These are phyloP conservation scores for Rhynchonycteris naso DNA, from an alignment of 2,797 vertebrate species.

Conservation along the genomic window DNA sequence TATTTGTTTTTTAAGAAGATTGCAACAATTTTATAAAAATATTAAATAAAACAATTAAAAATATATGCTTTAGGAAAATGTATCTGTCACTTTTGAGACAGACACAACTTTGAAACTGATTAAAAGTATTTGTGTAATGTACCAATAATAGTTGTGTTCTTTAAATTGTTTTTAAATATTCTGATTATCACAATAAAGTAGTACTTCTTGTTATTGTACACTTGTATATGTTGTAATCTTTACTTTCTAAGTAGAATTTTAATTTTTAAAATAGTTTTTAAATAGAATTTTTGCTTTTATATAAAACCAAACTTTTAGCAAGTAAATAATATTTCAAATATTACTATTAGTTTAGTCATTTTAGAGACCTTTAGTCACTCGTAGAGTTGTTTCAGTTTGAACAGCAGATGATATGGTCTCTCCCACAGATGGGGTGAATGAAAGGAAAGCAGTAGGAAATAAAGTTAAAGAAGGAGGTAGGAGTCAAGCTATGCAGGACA, in stretches of 20 bases:
- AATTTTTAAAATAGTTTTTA: background rate
- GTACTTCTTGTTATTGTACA: background rate
- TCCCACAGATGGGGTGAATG: background rate
- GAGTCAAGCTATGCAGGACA: background rate
- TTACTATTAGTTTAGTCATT: background rate
- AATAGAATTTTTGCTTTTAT: background rate
- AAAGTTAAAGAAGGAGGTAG: background rate
- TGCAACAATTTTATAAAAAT: background rate
- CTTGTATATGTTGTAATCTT: background rate
- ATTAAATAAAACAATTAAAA: constrained; percentile 6
- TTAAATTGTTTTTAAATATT: background rate
- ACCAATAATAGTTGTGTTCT: background rate
- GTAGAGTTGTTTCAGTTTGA: background rate
- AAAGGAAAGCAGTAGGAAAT: background rate
- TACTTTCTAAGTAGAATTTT: constrained; percentile 5
- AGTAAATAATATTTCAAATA: constrained; percentile 23
- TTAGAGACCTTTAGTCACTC: background rate
- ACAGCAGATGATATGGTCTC: background rate
- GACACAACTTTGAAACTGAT: background rate
- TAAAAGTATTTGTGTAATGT: background rate
- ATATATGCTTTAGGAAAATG: constrained; percentile 5
- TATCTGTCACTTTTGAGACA: background rate
- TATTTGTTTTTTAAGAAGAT: constrained; percentile 46
- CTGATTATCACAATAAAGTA: background rate
- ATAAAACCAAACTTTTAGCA: background rate